Base-by-base conservation (phyloP, 23 tunicate genomes). In the Diplosoma virens region DNA sequence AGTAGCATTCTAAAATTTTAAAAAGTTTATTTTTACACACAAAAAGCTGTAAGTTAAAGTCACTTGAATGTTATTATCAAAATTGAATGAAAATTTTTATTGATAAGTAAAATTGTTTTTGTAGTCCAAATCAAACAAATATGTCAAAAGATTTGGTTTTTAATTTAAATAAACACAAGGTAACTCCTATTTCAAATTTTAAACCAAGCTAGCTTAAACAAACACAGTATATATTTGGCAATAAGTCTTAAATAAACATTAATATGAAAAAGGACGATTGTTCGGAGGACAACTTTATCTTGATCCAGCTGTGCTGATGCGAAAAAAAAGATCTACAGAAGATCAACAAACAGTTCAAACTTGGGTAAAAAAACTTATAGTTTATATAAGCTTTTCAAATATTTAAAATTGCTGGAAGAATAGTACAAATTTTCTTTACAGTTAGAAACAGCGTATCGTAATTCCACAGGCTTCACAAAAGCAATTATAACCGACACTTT, bases 201-300 rank as follows among this genome's bases (percentile, higher is more conserved):
- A 41, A 9, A 41, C n/a, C n/a, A n/a, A n/a, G n/a, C n/a, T n/a
- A n/a, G n/a, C n/a, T n/a, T 41, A 41, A 9, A 14, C 50, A 41
- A 56, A 16, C 21, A 56, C 21, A 16, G 4, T 11, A 16, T 56
- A 20, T 14, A 56, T 11, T 4, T 4, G 17, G 63, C 24, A 11
- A 16, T 20, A 20, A 14, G 21, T 56, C 17, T 20, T 4, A 56
- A 56, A 20, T 20, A 56, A 11, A 56, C 21, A 20, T 11, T 14
- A 11, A 4, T 11, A 56, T 11, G 25, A 20, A 16, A 41, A 22
- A 68, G 75, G 75, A 2, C 25, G 28, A 21, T 5, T 36, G 21
- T 68, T 68, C 21, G 75, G 75, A 7, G 75, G 75, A 7, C 5
- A 36, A 68, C 53, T 68, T 16, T 36, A 36, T 35, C 18, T 7